Evolutionary conservation across 2,113 vertebrate genomes (phyloP).

Genomic region (Callionymus lyra): DNA sequence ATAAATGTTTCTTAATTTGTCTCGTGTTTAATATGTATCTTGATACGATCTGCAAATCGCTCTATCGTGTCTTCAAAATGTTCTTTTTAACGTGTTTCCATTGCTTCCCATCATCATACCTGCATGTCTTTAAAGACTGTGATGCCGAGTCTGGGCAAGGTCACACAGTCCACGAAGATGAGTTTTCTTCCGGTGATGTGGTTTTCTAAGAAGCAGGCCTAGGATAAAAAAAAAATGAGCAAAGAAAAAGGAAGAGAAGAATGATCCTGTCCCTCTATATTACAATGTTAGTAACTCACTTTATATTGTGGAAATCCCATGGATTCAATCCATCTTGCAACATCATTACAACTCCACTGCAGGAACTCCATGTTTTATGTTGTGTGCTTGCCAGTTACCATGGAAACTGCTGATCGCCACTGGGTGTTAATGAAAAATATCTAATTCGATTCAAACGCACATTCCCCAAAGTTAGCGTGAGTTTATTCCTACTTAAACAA

Average conservation of each 20-base stretch:
- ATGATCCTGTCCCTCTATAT: background rate
- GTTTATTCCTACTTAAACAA: no score
- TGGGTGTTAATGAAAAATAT: background rate
- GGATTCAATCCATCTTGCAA: slow-evolving; percentile 59
- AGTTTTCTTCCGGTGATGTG: slow-evolving; percentile 78
- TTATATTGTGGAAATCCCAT: slow-evolving; percentile 61
- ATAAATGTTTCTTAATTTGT: no score
- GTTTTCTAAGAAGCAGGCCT: slow-evolving; percentile 84
- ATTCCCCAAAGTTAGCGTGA: background rate
- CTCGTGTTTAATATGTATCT: no score
- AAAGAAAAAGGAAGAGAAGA: background rate
- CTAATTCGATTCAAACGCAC: background rate
- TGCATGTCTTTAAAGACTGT: slow-evolving; percentile 81
- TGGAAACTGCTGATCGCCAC: slow-evolving; percentile 39
- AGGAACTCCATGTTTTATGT: slow-evolving; percentile 54
- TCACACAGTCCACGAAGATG: slow-evolving; percentile 70
- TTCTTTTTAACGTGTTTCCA: slow-evolving; percentile 4
- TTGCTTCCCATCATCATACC: slow-evolving; percentile 55
- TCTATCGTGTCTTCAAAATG: background rate
- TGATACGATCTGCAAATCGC: no score
- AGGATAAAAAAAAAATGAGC: slow-evolving; percentile 13
- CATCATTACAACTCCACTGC: slow-evolving; percentile 57
- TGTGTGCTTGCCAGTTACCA: slow-evolving; percentile 32
- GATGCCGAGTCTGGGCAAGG: slow-evolving; percentile 77
- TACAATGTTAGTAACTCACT: slow-evolving; percentile 29